Percentiles rank a stretch among this genome's conserved stretches.
phyloP scores from a whole-genome alignment of 2,797 vertebrate genomes.

The Gymnodraco acuticeps region DNA sequence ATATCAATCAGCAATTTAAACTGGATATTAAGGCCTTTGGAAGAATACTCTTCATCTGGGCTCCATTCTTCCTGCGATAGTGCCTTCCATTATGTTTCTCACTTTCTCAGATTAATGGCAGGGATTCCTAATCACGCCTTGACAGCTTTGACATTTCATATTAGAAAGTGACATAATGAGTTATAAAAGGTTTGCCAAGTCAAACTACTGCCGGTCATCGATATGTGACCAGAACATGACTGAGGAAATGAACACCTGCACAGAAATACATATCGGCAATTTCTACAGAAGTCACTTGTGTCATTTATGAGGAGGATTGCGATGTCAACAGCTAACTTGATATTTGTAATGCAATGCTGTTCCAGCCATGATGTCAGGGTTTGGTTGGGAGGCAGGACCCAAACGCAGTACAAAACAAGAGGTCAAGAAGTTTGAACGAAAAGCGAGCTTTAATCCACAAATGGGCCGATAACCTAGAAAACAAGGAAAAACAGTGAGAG shows the following conservation, averaged over 20 bases:
- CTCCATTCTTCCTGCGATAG: neutral
- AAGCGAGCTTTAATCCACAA: too few relatives aligned
- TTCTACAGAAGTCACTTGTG: neutral
- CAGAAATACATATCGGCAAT: slow-evolving; percentile 15
- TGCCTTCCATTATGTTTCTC: slow-evolving; percentile 1
- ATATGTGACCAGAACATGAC: slow-evolving; percentile 26
- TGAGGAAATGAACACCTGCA: neutral
- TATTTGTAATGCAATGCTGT: too few relatives aligned
- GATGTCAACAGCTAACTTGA: too few relatives aligned
- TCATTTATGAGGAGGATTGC: slow-evolving; percentile 2
- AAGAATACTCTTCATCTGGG: neutral
- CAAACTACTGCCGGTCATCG: neutral
- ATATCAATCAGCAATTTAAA: neutral
- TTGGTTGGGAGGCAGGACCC: too few relatives aligned
- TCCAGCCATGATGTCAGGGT: too few relatives aligned
- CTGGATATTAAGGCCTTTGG: slow-evolving; percentile 1
- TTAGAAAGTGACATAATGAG: slow-evolving; percentile 22
- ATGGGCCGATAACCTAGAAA: too few relatives aligned
- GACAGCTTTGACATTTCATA: slow-evolving; percentile 18
- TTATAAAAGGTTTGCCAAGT: slow-evolving; percentile 8
- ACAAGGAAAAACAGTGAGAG: too few relatives aligned
- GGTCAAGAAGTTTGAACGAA: too few relatives aligned
- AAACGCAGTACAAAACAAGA: too few relatives aligned
- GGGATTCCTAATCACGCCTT: slow-evolving; percentile 22
- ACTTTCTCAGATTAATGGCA: slow-evolving; percentile 16